These are phyloP conservation scores for Hedychridium roseum DNA, from an alignment of 2,888 invertebrate species.

Conservation along the genomic window DNA sequence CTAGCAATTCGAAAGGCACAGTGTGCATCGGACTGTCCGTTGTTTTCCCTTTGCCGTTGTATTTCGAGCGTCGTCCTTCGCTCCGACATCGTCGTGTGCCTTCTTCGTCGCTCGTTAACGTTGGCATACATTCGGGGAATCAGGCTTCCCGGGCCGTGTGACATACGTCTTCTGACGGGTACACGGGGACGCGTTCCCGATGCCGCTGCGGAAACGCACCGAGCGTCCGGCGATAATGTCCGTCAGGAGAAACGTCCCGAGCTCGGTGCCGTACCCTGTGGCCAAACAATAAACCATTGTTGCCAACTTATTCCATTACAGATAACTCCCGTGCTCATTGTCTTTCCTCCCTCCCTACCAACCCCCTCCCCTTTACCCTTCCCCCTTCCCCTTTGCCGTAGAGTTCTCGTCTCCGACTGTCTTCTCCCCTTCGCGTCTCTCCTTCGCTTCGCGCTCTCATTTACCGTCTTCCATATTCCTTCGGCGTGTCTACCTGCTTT, in stretches of 20 bases:
- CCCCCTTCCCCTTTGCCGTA: slow-evolving; percentile 20
- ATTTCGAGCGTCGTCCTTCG: too few species aligned
- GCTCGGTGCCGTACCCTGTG: too few species aligned
- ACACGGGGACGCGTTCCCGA: slow-evolving; percentile 43
- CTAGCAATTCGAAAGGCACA: too few species aligned
- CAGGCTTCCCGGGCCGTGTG: slow-evolving; percentile 43
- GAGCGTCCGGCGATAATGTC: slow-evolving; percentile 64
- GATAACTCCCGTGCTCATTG: slow-evolving; percentile 58
- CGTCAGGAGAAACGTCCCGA: slow-evolving; percentile 60
- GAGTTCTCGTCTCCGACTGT: slow-evolving; percentile 13
- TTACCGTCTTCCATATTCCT: too few species aligned
- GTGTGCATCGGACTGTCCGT: too few species aligned
- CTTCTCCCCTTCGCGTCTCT: slow-evolving; percentile 14
- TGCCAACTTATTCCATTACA: slow-evolving; percentile 65
- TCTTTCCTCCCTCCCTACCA: slow-evolving; percentile 33
- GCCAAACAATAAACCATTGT: slow-evolving; percentile 62
- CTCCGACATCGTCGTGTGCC: slow-evolving; percentile 3
- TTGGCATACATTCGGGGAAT: slow-evolving; percentile 58
- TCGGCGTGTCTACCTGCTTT: too few species aligned
- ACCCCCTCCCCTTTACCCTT: slow-evolving; percentile 28
- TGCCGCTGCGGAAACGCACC: slow-evolving; percentile 56
- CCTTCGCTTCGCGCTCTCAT: slow-evolving; percentile 11
- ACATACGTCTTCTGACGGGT: slow-evolving; percentile 56
- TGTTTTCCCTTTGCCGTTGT: too few species aligned
- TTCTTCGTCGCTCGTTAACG: slow-evolving; percentile 40